Base-by-base conservation (phyloP, 2,113 vertebrate genomes). In the Scortum barcoo region DNA sequence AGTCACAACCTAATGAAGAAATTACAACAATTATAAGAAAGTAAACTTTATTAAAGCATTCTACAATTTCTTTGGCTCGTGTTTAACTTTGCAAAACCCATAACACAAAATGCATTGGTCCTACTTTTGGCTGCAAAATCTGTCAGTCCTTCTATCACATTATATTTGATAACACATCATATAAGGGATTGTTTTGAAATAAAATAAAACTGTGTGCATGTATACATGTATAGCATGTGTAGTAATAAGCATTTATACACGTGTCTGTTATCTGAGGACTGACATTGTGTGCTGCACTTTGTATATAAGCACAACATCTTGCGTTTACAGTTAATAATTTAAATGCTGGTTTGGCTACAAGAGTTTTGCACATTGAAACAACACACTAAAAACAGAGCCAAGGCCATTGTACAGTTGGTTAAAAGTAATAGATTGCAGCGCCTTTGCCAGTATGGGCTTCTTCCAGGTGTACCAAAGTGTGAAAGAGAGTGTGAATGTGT, bases 401-500 rank as follows among this genome's bases (percentile, higher is more conserved):
- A 51, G 20, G 17, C 9, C 19, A 48, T 16, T 44, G 10, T 40
- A 17, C 24, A 53, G 5, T 26, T 7, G 30, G 26, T 9, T 40
- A 38, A 40, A 50, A 30, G 33, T 14, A 60, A 42, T 48, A 12
- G 26, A 69, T 57, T 60, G 19, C 0, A 1, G 0, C 50, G 17
- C 14, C 28, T 46, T 24, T 24, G 42, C 54, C 28, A 48, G 42
- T 56, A 17, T 36, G 56, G 14, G 7, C 33, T 16, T 48, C 42
- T 56, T 33, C 42, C 40, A 33, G 13, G 22, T 66, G 38, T 58
- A 46, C 17, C 4, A 51, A 36, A 40, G n/a, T 78, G 44, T 70
- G 44, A 61, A 16, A 78, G 1, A 24, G 53, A 46, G 74, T 46
- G 51, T 24, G 42, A 58, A 20, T 48, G 75, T 68, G 40, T 63